Base-by-base conservation (phyloP, 2,113 vertebrate species). In the Monarcha castaneiventris region DNA sequence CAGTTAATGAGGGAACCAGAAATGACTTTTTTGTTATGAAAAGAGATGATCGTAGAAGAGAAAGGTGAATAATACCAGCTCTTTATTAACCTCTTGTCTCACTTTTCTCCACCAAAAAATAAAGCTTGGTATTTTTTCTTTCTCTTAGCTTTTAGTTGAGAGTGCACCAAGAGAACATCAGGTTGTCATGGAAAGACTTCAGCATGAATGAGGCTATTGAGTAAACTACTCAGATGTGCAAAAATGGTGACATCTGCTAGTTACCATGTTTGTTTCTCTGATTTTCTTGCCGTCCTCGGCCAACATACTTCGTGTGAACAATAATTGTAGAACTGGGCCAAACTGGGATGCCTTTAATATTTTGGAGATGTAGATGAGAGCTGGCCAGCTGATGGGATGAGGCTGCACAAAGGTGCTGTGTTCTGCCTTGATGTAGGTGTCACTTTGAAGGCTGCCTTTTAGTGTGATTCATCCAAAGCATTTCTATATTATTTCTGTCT, bases 321-420 rank as follows among this genome's bases (percentile, higher is more conserved):
- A 4, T 11, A 44, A 30, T 14, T 58, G 22, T 32, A 79, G 46
- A 66, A 21, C 35, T 37, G n/a, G 64, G 52, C 64, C 61, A 75
- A 30, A n/a, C n/a, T 7, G 3, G 71, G 79, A 32, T 61, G 30
- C n/a, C 43, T 72, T 30, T 33, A 52, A 61, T 8, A 6, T 29
- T 69, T 41, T 39, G 27, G 32, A 90, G 79, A 29, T 27, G 27
- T 13, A 41, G 52, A 32, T n/a, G 44, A 81, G 86, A 86, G 19
- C 46, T 66, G 54, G 52, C 55, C 68, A 51, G 68, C 39, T 66
- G 80, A 29, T 63, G 52, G 41, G 26, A 51, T 0, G 9, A 77
- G 14, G 61, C 32, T 76, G 33, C 17, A 25, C 17, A 5, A 52
- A n/a, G 37, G 18, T 67, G 39, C 41, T 39, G 14, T 0, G 0